Base-by-base conservation (phyloP, 2,797 vertebrate genomes). In the Chelonia mydas region DNA sequence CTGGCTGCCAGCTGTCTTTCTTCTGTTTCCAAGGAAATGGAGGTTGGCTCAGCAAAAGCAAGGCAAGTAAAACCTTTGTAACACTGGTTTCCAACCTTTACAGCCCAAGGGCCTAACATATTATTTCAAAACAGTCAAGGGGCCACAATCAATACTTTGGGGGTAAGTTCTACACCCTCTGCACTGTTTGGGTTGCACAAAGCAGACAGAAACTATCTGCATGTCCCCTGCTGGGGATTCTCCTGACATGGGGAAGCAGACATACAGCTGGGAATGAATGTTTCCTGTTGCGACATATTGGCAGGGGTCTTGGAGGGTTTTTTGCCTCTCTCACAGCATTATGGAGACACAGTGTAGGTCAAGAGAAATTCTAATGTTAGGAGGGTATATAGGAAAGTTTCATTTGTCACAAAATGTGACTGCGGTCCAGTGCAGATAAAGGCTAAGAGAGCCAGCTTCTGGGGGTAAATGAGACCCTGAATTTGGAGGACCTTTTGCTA, bases 1-100 rank as follows among this genome's bases (percentile, higher is more conserved):
- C 96, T 93, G 83, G 45, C 91, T 98, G 96, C 95, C 96, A 97
- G 95, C 94, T 90, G 86, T 91, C 86, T 97, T 96, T 97, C 91
- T 97, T 95, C 90, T 95, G 96, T 97, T 98, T 97, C 97, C 97
- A 94, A 96, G 96, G 96, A 97, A 84, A 98, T 97, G n/a, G 31
- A 90, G 92, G 89, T 94, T 96, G 95, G 87, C 89, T 97, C 95
- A 91, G 90, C 53, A 92, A 97, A 97, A 97, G 95, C 93, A 96
- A 97, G 86, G 93, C 96, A 93, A 94, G 74, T 82, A 88, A 94
- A 97, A 97, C 93, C 92, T 96, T 88, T 92, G 50, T 51, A 94
- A 87, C 1, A 37, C 50, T 51, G 6, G 8, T 94, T 86, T 86
- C 65, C 57, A 59, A n/a, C 0, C 0, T 15, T 16, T 61, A 25